phyloP scores from a whole-genome alignment of 2,797 vertebrate species.

The Tangara arthus region DNA sequence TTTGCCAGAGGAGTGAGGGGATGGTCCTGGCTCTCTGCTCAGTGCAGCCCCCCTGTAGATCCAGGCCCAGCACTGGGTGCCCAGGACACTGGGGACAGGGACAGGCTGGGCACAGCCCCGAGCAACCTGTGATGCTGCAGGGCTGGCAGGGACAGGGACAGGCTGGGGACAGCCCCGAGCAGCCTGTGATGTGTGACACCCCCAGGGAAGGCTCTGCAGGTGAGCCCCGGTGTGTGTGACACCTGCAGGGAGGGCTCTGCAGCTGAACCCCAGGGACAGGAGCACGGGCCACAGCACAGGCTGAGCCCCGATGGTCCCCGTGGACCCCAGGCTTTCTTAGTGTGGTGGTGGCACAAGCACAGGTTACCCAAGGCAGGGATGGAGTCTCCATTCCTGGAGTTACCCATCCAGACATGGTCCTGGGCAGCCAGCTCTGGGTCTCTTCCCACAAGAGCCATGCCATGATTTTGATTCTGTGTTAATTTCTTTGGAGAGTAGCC shows the following conservation, averaged over 20 bases:
- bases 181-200: background rate
- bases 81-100: background rate
- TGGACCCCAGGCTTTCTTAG: background rate
- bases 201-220: too few relatives aligned
- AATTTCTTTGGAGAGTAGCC: background rate
- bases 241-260: too few relatives aligned
- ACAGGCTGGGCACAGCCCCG: background rate
- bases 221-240: too few relatives aligned
- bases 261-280: background rate
- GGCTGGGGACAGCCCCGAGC: background rate
- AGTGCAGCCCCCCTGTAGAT: fast-evolving
- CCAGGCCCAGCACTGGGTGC: background rate
- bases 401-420: background rate
- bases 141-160: too few relatives aligned
- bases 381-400: background rate
- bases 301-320: background rate
- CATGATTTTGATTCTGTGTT: background rate
- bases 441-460: background rate
- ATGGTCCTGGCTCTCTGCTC: background rate
- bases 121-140: background rate
- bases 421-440: background rate
- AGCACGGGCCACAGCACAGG: background rate
- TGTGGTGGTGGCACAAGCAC: background rate
- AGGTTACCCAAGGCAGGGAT: background rate
- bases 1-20: background rate